Evolutionary conservation across 2,797 vertebrate genomes (phyloP).

Genomic region (Tapirus indicus): DNA sequence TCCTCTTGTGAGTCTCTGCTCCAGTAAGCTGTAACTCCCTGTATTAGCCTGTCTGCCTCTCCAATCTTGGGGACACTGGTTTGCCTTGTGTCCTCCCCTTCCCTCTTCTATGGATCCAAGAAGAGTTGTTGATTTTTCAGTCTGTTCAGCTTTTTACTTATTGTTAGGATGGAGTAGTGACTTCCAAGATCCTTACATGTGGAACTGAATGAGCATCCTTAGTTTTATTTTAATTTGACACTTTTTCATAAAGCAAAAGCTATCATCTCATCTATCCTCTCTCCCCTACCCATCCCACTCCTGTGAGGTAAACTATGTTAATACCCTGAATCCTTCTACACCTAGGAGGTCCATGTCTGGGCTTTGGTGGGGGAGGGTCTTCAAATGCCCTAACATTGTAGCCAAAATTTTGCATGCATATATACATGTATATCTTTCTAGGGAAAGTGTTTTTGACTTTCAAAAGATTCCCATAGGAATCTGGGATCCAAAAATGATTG

Average conservation of each 20-base stretch:
- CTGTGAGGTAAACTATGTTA: background rate
- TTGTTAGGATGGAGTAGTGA: background rate
- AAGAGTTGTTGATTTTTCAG: background rate
- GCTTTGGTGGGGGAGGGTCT: background rate
- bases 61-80: background rate
- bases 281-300: background rate
- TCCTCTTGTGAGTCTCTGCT: no score
- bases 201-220: background rate
- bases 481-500: background rate
- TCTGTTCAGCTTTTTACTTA: background rate
- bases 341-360: background rate
- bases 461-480: background rate
- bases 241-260: background rate
- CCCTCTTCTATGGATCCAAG: background rate
- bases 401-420: background rate
- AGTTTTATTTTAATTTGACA: background rate
- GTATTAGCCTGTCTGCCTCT: background rate
- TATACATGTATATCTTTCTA: background rate
- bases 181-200: background rate
- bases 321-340: background rate
- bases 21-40: no score
- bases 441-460: background rate
- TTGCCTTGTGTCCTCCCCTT: background rate
- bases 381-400: background rate
- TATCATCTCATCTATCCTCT: background rate